These are phyloP conservation scores for Acanthis flammea DNA, from an alignment of 2,797 vertebrate species.

Conservation along the genomic window DNA sequence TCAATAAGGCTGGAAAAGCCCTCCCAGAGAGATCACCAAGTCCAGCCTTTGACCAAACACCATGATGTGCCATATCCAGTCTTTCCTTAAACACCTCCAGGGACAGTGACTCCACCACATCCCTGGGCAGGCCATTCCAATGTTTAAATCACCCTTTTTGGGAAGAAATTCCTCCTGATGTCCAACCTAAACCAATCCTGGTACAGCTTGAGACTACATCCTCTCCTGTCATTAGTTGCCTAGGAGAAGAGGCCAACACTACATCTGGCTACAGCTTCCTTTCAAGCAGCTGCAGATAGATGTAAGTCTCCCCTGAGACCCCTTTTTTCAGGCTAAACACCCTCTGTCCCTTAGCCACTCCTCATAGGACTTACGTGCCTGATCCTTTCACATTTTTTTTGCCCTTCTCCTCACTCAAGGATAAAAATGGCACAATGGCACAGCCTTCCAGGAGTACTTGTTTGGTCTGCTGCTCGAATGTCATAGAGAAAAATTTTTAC, in stretches of 20 bases:
- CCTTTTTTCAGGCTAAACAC: not conserved
- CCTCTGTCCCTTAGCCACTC: not conserved
- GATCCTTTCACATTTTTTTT: not conserved
- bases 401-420: not conserved
- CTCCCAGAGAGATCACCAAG: fast-evolving
- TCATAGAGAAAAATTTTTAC: not conserved
- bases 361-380: fast-evolving
- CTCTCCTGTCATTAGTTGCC: not conserved
- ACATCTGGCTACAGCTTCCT: not conserved
- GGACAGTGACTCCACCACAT: fast-evolving
- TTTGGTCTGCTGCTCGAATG: not conserved
- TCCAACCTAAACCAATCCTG: not conserved
- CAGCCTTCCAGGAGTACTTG: fast-evolving
- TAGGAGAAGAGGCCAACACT: not conserved
- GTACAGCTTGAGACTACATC: not conserved
- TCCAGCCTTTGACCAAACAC: not conserved
- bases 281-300: too few species aligned
- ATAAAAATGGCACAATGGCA: not conserved
- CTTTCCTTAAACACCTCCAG: not conserved
- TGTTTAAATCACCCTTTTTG: not conserved
- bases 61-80: too few species aligned
- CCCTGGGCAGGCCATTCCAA: not conserved
- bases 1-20: not conserved
- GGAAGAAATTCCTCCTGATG: not conserved
- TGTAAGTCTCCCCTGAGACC: not conserved